Evolutionary conservation across 2,888 invertebrate genomes (phyloP).

Genomic region (Protodeltote pygarga): DNA sequence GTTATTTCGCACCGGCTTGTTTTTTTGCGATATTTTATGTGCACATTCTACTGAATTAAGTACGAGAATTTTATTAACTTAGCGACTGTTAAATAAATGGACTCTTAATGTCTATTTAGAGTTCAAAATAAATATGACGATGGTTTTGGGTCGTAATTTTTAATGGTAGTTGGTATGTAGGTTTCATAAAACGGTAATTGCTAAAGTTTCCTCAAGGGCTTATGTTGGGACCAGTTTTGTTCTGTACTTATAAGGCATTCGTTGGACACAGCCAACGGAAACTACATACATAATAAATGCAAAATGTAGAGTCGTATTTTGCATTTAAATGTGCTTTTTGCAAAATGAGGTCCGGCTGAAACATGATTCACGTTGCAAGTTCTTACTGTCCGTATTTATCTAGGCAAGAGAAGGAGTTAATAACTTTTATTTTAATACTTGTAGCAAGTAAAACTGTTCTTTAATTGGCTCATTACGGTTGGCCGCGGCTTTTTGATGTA

Average conservation of each 20-base stretch:
- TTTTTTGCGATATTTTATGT: slow-evolving; percentile 57
- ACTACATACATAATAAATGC: slow-evolving; percentile 5
- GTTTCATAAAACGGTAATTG: slow-evolving; percentile 6
- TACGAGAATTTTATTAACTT: slow-evolving; percentile 52
- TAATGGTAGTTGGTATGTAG: slow-evolving; percentile 4
- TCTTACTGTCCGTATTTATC: slow-evolving; percentile 1
- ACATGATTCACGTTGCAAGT: slow-evolving; percentile 19
- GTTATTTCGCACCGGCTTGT: slow-evolving; percentile 52
- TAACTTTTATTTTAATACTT: background rate
- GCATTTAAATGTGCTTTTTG: slow-evolving; percentile 25
- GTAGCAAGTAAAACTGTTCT: no score
- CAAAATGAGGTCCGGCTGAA: slow-evolving; percentile 19
- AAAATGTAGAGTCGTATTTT: slow-evolving; percentile 24
- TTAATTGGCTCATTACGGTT: no score
- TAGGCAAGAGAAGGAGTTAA: background rate
- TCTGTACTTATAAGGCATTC: background rate
- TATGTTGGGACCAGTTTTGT: background rate
- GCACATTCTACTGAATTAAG: slow-evolving; percentile 53
- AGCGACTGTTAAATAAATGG: slow-evolving; percentile 44
- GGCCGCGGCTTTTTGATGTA: no score
- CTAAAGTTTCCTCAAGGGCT: slow-evolving; percentile 4
- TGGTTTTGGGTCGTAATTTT: slow-evolving; percentile 24
- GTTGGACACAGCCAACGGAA: background rate
- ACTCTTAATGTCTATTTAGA: slow-evolving; percentile 45
- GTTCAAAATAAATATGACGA: slow-evolving; percentile 43